A percentile compares a stretch with the other conserved stretches of the same genome.
These are phyloP conservation scores for Protonemura montana DNA, from an alignment of 2,888 invertebrate species.

Conservation along the genomic window DNA sequence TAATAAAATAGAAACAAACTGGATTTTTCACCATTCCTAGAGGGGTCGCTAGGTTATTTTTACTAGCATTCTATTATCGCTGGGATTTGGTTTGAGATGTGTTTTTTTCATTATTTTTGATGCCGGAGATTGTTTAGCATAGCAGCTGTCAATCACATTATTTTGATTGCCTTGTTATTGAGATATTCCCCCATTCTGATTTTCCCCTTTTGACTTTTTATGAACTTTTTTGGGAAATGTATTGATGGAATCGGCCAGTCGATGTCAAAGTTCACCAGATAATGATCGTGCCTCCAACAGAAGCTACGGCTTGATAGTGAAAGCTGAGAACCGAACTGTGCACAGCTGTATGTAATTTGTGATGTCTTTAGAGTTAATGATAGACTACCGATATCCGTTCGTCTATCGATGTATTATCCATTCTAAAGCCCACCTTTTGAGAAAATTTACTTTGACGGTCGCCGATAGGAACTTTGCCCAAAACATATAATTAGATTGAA, in stretches of 20 bases:
- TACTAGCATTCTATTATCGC: not conserved
- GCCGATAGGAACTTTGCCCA: not conserved
- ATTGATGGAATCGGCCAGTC: not conserved
- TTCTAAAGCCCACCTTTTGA: not conserved
- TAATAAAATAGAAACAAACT: not conserved
- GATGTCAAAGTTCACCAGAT: not conserved
- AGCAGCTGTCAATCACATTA: not conserved
- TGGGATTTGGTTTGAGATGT: not conserved
- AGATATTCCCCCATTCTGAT: not conserved
- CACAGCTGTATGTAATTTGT: conserved; percentile 12
- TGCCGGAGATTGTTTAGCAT: not conserved
- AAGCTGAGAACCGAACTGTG: not conserved
- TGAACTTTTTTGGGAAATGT: conserved; percentile 3
- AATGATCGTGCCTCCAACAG: not conserved
- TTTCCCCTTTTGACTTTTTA: not conserved
- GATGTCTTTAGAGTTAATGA: not conserved
- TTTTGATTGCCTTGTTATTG: not conserved
- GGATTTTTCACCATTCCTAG: not conserved
- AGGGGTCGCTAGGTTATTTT: not conserved
- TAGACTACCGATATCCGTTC: not conserved
- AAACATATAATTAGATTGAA: conserved; percentile 4
- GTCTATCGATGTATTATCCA: not conserved
- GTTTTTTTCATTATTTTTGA: not conserved
- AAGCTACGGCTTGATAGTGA: not conserved
- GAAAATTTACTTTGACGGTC: not conserved